A percentile compares a stretch with the other conserved stretches of the same genome.
These are phyloP conservation scores for Drosophila varians DNA, from an alignment of 1,140 invertebrate genomes.

Conservation along the genomic window DNA sequence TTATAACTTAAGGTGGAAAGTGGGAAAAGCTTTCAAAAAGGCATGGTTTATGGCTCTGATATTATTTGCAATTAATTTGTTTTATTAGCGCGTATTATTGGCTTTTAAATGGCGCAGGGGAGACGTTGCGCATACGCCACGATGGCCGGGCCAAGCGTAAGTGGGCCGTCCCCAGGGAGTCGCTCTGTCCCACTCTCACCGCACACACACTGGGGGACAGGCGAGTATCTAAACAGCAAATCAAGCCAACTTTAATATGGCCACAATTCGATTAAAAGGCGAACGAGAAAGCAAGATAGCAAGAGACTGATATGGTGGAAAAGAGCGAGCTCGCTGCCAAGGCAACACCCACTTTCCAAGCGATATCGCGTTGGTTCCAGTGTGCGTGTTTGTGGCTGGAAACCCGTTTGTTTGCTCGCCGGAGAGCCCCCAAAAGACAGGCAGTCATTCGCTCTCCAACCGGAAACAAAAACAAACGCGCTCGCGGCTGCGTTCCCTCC, in stretches of 20 bases:
- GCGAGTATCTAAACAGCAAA: conserved; percentile 74
- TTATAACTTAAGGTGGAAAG: conserved; percentile 19
- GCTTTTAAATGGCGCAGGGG: conserved; percentile 31
- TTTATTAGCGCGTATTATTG: conserved; percentile 37
- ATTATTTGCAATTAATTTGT: conserved; percentile 25
- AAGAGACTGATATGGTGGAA: conserved; percentile 5
- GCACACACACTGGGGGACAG: conserved; percentile 6
- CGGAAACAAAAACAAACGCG: conserved; percentile 65
- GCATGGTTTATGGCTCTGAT: conserved; percentile 32
- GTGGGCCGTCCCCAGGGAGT: conserved; percentile 70
- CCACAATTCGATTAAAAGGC: conserved; percentile 69
- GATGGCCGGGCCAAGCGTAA: conserved; percentile 59
- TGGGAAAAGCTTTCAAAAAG: conserved; percentile 41
- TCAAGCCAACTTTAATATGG: conserved; percentile 80
- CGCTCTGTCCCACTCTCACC: conserved; percentile 4
- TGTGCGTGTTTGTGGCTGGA: conserved; percentile 20
- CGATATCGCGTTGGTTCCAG: conserved; percentile 30
- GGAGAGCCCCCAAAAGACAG: conserved; percentile 36
- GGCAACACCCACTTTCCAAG: conserved; percentile 73
- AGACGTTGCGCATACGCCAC: conserved; percentile 68
- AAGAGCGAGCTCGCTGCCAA: conserved; percentile 23
- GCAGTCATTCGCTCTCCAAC: conserved; percentile 68
- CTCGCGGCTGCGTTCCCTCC: conserved; percentile 46
- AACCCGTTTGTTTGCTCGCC: conserved; percentile 77
- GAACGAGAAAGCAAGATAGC: conserved; percentile 17